phyloP scores from a whole-genome alignment of 2,888 invertebrate species.

The Caenorhabditis zanzibari region DNA sequence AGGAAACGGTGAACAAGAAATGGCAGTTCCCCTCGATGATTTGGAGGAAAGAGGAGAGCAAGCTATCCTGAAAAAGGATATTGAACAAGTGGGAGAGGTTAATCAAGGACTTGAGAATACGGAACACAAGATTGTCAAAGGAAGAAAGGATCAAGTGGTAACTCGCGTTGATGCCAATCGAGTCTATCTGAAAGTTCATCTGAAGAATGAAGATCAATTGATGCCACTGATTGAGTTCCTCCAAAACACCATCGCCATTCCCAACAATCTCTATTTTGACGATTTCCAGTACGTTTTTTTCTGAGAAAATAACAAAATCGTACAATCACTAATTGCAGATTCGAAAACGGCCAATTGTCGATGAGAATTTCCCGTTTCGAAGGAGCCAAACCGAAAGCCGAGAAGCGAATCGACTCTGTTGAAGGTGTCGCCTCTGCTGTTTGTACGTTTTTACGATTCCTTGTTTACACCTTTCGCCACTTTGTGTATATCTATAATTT shows the following conservation, averaged over 20 bases:
- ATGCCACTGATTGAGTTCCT: constrained; percentile 80
- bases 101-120: constrained; percentile 79
- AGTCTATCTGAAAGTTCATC: constrained; percentile 80
- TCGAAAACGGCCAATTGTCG: constrained; percentile 77
- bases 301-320: background rate
- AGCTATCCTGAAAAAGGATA: constrained; percentile 81
- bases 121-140: constrained; percentile 83
- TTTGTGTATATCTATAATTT: constrained; percentile 1
- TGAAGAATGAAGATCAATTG: constrained; percentile 78
- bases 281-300: constrained; percentile 77
- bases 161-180: constrained; percentile 81
- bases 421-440: constrained; percentile 83
- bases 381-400: constrained; percentile 69
- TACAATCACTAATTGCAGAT: constrained; percentile 52
- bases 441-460: constrained; percentile 72
- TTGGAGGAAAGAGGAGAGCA: constrained; percentile 59
- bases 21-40: constrained; percentile 72
- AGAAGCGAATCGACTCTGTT: constrained; percentile 79
- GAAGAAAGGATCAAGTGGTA: constrained; percentile 73
- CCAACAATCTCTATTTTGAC: constrained; percentile 82
- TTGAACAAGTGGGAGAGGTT: constrained; percentile 79
- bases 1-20: constrained; percentile 72
- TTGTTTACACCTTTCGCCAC: constrained; percentile 17
- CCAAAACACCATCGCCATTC: constrained; percentile 80
- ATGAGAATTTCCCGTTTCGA: constrained; percentile 79